Conservation (phyloP, 1,140 invertebrate species). For the Episyrphus balteatus region DNA sequence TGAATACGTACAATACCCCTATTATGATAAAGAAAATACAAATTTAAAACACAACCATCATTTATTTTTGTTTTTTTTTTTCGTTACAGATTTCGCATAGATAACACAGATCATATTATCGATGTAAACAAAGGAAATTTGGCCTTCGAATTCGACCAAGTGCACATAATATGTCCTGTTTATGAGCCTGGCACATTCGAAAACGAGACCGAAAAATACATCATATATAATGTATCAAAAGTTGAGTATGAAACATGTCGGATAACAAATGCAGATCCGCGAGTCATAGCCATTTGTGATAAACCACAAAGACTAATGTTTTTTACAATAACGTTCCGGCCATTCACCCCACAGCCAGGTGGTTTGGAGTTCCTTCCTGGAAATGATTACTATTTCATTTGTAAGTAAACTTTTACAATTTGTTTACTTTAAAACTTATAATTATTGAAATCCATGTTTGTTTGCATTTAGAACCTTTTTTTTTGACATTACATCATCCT, state of each 20-base stretch:
- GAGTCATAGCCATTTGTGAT: slow-evolving; percentile 90
- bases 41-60: too few species aligned
- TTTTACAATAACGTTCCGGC: slow-evolving; percentile 92
- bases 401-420: too few species aligned
- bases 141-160: slow-evolving; percentile 89
- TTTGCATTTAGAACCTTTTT: too few species aligned
- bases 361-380: slow-evolving; percentile 89
- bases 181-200: slow-evolving; percentile 77
- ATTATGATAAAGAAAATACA: too few species aligned
- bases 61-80: neutral
- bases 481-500: too few species aligned
- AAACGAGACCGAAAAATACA: slow-evolving; percentile 87
- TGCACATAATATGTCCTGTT: slow-evolving; percentile 90
- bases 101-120: slow-evolving; percentile 95
- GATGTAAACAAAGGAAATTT: slow-evolving; percentile 90
- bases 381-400: slow-evolving; percentile 93
- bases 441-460: too few species aligned
- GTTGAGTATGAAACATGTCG: slow-evolving; percentile 92
- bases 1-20: too few species aligned
- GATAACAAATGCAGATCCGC: slow-evolving; percentile 85
- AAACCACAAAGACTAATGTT: slow-evolving; percentile 89
- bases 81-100: slow-evolving; percentile 81
- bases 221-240: slow-evolving; percentile 93
- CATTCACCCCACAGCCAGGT: slow-evolving; percentile 89
- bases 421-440: too few species aligned